Evolutionary conservation across 2,797 vertebrate genomes (phyloP).

Genomic region (Myoxocephalus aenaeus): DNA sequence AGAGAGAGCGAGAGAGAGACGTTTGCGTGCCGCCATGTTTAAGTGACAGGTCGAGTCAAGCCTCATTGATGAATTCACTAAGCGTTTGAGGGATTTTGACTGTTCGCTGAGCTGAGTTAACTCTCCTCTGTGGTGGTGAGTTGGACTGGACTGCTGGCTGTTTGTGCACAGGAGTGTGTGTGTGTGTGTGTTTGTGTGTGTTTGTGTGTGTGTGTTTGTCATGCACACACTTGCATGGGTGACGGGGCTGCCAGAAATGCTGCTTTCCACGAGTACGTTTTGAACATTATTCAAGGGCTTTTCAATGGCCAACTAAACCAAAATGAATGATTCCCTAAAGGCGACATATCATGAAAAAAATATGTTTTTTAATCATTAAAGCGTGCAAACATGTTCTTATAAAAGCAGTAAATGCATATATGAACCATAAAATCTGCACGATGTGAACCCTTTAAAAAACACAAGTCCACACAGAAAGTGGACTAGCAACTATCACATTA

Average conservation of each 20-base stretch:
- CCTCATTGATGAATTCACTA: conserved; percentile 71
- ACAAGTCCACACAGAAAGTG: neutral
- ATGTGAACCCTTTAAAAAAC: neutral
- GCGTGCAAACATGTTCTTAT: neutral
- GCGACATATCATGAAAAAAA: neutral
- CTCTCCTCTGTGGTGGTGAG: too few species aligned
- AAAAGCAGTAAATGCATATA: neutral
- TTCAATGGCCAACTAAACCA: neutral
- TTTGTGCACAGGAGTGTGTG: neutral
- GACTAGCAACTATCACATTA: neutral
- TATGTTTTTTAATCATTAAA: neutral
- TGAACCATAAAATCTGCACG: neutral
- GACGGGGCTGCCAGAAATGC: neutral
- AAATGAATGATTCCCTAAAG: conserved; percentile 4
- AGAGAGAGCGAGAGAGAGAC: conserved; percentile 3
- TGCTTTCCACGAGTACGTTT: conserved; percentile 15
- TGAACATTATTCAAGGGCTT: conserved; percentile 5
- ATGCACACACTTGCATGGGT: neutral
- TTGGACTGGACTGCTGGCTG: neutral
- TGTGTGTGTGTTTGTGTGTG: too few species aligned
- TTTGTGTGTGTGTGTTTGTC: conserved; percentile 3
- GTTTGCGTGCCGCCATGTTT: conserved; percentile 23
- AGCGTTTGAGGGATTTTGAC: conserved; percentile 65
- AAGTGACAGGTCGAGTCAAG: conserved; percentile 60
- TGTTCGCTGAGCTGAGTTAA: too few species aligned